Conservation (phyloP, 2,113 vertebrate genomes). For the Danio rerio region GRCz12tu NC_133183.1:141501-142000, state of each 20-base stretch:
- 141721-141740: slow-evolving; percentile 31
- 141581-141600: too few relatives aligned
- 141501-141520: too few relatives aligned
- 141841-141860: slow-evolving; percentile 62
- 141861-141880: too few relatives aligned
- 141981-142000: slow-evolving; percentile 83
- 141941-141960: slow-evolving; percentile 54
- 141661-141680: slow-evolving; percentile 99
- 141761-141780: too few relatives aligned
- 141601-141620: too few relatives aligned
- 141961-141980: slow-evolving; percentile 74
- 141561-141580: too few relatives aligned
- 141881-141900: slow-evolving; percentile 55
- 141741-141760: slow-evolving; percentile 63
- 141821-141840: too few relatives aligned
- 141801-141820: slow-evolving; percentile 63
- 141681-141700: slow-evolving; percentile 66
- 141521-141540: too few relatives aligned
- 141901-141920: too few relatives aligned
- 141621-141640: slow-evolving; percentile 80
- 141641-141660: slow-evolving; percentile 88
- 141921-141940: too few relatives aligned
- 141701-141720: slow-evolving; percentile 54
- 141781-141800: slow-evolving; percentile 64
- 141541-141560: too few relatives aligned